Percentiles rank a stretch among this genome's conserved stretches.
Conservation (phyloP, 2,113 vertebrate genomes). For the Takifugu bimaculatus region DNA sequence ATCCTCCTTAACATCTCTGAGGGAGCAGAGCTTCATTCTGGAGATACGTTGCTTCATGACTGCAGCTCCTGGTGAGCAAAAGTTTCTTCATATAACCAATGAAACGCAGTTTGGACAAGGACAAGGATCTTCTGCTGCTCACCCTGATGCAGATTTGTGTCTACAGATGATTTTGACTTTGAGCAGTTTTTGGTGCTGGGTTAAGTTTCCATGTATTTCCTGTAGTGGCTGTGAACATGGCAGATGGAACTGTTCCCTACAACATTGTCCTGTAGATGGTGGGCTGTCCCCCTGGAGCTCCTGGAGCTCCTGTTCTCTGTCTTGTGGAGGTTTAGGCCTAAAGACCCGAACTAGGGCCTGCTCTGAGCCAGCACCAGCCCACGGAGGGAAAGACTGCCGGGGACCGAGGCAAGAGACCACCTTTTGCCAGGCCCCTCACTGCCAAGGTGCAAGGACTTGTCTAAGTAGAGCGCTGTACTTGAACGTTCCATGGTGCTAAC, state of each 20-base stretch:
- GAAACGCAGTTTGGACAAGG: too few relatives aligned
- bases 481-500: too few relatives aligned
- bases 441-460: slow-evolving; percentile 69
- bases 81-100: too few relatives aligned
- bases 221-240: slow-evolving; percentile 77
- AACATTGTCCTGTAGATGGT: slow-evolving; percentile 67
- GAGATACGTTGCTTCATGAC: slow-evolving; percentile 64
- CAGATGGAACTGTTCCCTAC: slow-evolving; percentile 75
- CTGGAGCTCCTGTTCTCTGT: slow-evolving; percentile 80
- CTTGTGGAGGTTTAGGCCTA: slow-evolving; percentile 82
- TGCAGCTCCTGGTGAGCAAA: slow-evolving; percentile 77
- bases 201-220: neutral
- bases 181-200: too few relatives aligned
- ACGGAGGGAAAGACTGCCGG: slow-evolving; percentile 72
- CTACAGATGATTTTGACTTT: neutral
- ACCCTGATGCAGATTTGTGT: too few relatives aligned
- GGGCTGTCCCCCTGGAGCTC: slow-evolving; percentile 74
- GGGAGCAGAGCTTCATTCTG: slow-evolving; percentile 75
- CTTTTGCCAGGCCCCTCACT: slow-evolving; percentile 79
- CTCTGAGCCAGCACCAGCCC: slow-evolving; percentile 56
- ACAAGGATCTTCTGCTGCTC: too few relatives aligned
- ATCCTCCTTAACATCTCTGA: slow-evolving; percentile 54
- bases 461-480: neutral
- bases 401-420: slow-evolving; percentile 73
- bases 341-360: slow-evolving; percentile 77